These are phyloP conservation scores for Coenobita brevimanus DNA, from an alignment of 1,140 invertebrate species.

Conservation along the genomic window DNA sequence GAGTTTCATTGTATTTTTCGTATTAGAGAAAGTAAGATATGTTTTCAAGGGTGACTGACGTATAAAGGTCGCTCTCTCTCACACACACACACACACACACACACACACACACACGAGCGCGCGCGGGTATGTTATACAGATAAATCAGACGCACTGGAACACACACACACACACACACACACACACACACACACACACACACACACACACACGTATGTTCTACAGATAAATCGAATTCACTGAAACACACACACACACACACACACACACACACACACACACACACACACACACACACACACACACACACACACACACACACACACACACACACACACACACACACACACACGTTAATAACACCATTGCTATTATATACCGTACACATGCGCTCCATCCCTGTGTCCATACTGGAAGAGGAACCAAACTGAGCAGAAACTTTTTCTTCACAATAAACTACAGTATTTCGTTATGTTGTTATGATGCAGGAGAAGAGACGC, in stretches of 20 bases:
- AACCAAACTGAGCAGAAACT: too few relatives aligned
- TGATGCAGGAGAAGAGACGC: too few relatives aligned
- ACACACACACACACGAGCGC: neutral
- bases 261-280: neutral
- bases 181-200: constrained; percentile 1
- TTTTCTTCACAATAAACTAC: too few relatives aligned
- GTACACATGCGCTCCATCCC: too few relatives aligned
- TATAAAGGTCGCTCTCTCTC: too few relatives aligned
- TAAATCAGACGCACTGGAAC: too few relatives aligned
- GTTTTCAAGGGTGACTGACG: too few relatives aligned
- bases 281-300: neutral
- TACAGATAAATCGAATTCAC: neutral
- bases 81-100: neutral
- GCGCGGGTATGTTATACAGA: neutral
- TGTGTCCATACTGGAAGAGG: too few relatives aligned
- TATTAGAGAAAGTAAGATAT: too few relatives aligned
- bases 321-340: neutral
- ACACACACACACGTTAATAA: neutral
- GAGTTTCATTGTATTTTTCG: too few relatives aligned
- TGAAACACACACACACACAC: neutral
- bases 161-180: constrained; percentile 1
- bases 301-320: neutral
- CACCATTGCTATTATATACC: too few relatives aligned
- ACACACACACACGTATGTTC: neutral
- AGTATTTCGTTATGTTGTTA: too few relatives aligned